phyloP scores from a whole-genome alignment of 2,888 invertebrate species.

The Dioctria linearis region DNA sequence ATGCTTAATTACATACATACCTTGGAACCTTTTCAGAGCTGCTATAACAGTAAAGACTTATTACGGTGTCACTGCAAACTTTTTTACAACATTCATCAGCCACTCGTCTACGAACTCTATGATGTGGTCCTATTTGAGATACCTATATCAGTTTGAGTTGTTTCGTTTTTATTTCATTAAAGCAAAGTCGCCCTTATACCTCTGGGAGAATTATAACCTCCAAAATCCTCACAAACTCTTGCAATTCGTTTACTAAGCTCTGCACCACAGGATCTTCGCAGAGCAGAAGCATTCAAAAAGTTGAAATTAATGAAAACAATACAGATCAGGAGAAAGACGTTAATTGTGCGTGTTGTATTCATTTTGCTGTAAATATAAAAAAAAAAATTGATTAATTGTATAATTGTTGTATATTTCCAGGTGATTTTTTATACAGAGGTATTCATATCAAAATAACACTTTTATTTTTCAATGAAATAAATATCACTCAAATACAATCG shows the following conservation, averaged over 20 bases:
- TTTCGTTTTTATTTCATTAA: neutral
- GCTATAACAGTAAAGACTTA: constrained; percentile 46
- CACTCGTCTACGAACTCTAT: constrained; percentile 44
- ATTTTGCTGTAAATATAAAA: neutral
- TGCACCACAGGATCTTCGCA: constrained; percentile 18
- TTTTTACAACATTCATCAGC: constrained; percentile 54
- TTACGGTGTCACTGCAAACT: constrained; percentile 35
- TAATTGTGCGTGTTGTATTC: neutral
- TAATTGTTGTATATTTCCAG: too few relatives aligned
- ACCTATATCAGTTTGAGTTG: neutral
- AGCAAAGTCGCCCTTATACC: neutral
- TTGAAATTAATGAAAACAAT: neutral
- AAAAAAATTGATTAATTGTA: neutral
- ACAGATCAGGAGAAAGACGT: neutral
- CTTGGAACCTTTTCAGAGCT: constrained; percentile 1
- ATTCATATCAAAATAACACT: too few relatives aligned
- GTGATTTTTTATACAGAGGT: too few relatives aligned
- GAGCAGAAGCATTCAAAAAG: neutral
- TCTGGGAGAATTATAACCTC: constrained; percentile 1
- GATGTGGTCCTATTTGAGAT: constrained; percentile 8
- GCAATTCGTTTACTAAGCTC: constrained; percentile 3
- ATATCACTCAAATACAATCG: too few relatives aligned
- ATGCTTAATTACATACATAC: neutral
- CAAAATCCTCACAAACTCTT: neutral
- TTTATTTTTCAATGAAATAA: too few relatives aligned